Evolutionary conservation across 2,113 vertebrate genomes (phyloP).

Genomic region (Entelurus aequoreus): DNA sequence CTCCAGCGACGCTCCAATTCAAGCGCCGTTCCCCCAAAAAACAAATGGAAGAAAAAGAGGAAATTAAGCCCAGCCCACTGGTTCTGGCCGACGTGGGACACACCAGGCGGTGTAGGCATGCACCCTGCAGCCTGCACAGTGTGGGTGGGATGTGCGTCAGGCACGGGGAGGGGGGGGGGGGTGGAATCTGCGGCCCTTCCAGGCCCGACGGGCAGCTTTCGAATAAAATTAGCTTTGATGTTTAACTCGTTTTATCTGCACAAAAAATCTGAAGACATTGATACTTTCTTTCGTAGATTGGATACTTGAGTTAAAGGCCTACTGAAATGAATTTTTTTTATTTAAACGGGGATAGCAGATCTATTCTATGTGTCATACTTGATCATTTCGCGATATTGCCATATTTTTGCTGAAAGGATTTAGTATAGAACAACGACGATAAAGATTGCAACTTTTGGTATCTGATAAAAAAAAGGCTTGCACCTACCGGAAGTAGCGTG

Average conservation of each 20-base stretch:
- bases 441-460: too few species aligned
- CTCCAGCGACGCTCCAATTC: slow-evolving; percentile 44
- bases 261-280: slow-evolving; percentile 15
- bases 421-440: too few species aligned
- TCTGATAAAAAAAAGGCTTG: too few species aligned
- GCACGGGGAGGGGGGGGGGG: neutral
- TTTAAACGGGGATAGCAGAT: too few species aligned
- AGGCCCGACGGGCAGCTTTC: slow-evolving; percentile 46
- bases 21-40: slow-evolving; percentile 32
- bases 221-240: slow-evolving; percentile 48
- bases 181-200: slow-evolving; percentile 19
- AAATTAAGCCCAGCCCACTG: slow-evolving; percentile 2
- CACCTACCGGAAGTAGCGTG: too few species aligned
- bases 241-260: slow-evolving; percentile 34
- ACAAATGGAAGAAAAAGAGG: slow-evolving; percentile 3
- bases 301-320: neutral
- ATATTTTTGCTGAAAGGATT: too few species aligned
- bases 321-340: too few species aligned
- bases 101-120: slow-evolving; percentile 10
- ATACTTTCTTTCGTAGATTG: neutral
- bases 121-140: slow-evolving; percentile 12
- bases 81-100: slow-evolving; percentile 35
- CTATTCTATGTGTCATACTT: too few species aligned
- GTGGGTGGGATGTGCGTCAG: slow-evolving; percentile 28
- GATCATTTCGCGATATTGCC: too few species aligned